Evolutionary conservation across 1,140 invertebrate genomes (phyloP).

Genomic region (Schlechtendalia chinensis): DNA sequence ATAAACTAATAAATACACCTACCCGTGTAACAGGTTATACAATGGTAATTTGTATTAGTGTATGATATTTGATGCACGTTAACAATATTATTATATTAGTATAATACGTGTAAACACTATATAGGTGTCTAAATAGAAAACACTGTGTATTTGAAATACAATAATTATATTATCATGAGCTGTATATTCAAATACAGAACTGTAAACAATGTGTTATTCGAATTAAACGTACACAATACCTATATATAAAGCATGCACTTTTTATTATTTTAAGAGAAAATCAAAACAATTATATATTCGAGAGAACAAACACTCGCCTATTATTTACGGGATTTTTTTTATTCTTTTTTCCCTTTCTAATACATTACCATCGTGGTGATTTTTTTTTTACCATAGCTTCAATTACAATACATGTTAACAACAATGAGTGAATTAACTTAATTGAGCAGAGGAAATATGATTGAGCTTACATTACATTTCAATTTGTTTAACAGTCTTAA

Average conservation of each 20-base stretch:
- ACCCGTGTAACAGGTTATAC: no score
- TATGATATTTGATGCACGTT: no score
- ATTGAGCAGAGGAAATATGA: neutral
- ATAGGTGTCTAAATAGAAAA: neutral
- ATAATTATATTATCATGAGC: slow-evolving; percentile 45
- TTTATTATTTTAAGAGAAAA: neutral
- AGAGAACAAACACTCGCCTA: no score
- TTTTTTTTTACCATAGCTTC: neutral
- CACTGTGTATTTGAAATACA: slow-evolving; percentile 37
- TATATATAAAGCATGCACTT: neutral
- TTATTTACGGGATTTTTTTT: no score
- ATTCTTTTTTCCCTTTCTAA: neutral
- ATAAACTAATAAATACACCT: no score
- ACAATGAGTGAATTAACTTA: neutral
- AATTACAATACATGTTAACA: neutral
- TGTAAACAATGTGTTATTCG: slow-evolving; percentile 6
- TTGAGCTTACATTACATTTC: neutral
- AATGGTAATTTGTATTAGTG: no score
- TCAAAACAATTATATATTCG: no score
- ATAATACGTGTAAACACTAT: neutral
- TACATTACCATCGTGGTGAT: no score
- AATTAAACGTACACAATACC: neutral
- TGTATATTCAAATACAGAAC: slow-evolving; percentile 43
- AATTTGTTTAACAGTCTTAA: neutral
- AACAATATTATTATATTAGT: neutral